These are phyloP conservation scores for Motacilla alba DNA, from an alignment of 2,113 vertebrate genomes.

Conservation along the genomic window DNA sequence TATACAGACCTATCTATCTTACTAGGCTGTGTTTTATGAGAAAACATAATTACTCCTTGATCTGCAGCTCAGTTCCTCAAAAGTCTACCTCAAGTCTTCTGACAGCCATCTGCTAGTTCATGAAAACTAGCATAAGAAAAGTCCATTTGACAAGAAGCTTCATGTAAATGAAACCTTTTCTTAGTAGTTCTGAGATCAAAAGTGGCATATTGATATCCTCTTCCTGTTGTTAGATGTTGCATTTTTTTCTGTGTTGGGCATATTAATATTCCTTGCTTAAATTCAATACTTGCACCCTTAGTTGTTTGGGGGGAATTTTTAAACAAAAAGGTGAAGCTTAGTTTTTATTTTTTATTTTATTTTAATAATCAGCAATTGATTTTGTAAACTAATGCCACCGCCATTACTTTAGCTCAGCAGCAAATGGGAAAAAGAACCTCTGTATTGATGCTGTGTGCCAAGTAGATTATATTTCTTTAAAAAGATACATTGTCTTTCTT, in stretches of 20 bases:
- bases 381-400: not conserved
- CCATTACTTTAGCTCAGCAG: not conserved
- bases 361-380: not conserved
- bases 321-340: not conserved
- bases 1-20: not conserved
- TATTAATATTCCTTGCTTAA: not conserved
- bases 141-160: not conserved
- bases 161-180: not conserved
- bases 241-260: not conserved
- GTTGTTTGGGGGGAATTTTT: not conserved
- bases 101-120: not conserved
- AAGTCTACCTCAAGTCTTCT: not conserved
- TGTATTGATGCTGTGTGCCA: not conserved
- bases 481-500: slow-evolving; percentile 23
- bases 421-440: not conserved
- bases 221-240: not conserved
- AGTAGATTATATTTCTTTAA: not conserved
- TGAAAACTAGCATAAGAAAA: not conserved
- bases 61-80: not conserved
- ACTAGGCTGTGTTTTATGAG: not conserved
- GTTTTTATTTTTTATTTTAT: not conserved
- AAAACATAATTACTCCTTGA: not conserved
- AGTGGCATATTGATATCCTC: not conserved
- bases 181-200: not conserved
- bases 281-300: not conserved